Evolutionary conservation across 1,140 invertebrate species (phyloP).

Genomic region (Lepidostoma basale): DNA sequence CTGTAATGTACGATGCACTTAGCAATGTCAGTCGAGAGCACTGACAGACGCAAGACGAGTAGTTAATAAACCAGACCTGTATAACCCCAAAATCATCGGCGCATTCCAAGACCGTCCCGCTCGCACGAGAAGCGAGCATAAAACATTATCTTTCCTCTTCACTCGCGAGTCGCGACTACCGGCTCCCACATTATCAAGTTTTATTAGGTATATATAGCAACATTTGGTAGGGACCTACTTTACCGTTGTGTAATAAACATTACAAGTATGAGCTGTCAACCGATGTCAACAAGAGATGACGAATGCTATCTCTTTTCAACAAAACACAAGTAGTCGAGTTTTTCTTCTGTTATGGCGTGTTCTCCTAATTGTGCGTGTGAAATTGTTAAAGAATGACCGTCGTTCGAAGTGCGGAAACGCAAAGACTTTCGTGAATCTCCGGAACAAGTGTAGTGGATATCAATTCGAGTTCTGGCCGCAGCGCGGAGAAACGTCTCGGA

Average conservation of each 20-base stretch:
- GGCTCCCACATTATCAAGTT: background rate
- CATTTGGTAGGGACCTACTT: conserved; percentile 31
- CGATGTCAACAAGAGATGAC: conserved; percentile 39
- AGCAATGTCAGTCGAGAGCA: background rate
- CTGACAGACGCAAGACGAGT: background rate
- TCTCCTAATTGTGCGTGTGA: conserved; percentile 3
- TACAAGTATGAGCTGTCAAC: conserved; percentile 32
- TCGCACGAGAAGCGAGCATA: background rate
- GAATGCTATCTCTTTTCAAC: conserved; percentile 37
- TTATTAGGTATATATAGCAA: background rate
- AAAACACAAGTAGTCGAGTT: conserved; percentile 36
- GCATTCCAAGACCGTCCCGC: background rate
- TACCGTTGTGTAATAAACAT: conserved; percentile 44
- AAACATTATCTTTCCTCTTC: conserved; percentile 7
- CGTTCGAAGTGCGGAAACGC: background rate
- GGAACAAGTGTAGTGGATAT: too few species aligned
- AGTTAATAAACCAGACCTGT: conserved; percentile 16
- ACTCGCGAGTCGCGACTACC: background rate
- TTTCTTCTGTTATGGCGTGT: conserved; percentile 33
- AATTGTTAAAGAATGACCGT: conserved; percentile 25
- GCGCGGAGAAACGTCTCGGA: conserved; percentile 32
- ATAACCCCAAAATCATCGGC: conserved; percentile 16
- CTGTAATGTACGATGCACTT: conserved; percentile 7
- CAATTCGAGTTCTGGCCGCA: background rate
- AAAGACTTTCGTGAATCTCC: conserved; percentile 9